Conservation (phyloP, 30 jellyfish, hydroid and myxozoan species). For the Aurelia aurita region DNA sequence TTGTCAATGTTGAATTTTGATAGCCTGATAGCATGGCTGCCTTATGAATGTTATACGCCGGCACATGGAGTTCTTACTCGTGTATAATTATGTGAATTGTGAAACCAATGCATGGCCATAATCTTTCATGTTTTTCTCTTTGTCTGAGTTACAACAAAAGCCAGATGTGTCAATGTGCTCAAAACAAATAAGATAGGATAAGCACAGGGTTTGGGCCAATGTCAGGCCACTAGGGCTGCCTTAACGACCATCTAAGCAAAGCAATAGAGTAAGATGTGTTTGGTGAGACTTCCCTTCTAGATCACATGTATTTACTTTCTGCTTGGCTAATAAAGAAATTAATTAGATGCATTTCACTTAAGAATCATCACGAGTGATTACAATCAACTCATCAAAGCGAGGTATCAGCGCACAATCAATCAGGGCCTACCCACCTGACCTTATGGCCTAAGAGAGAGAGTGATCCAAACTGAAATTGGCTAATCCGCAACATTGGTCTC, state of each 20-base stretch:
- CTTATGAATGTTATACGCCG: slow-evolving; percentile 68
- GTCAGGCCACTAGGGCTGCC: slow-evolving; percentile 55
- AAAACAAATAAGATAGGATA: slow-evolving; percentile 66
- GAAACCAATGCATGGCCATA: slow-evolving; percentile 77
- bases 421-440: not conserved
- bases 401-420: not conserved
- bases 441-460: not conserved
- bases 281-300: slow-evolving; percentile 37
- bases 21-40: slow-evolving; percentile 52
- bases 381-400: not conserved
- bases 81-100: slow-evolving; percentile 51
- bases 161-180: slow-evolving; percentile 92
- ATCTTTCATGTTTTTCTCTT: slow-evolving; percentile 69
- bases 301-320: slow-evolving; percentile 36
- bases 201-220: slow-evolving; percentile 61
- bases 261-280: slow-evolving; percentile 34
- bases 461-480: too few species aligned
- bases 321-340: slow-evolving; percentile 1
- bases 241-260: slow-evolving; percentile 45
- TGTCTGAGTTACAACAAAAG: slow-evolving; percentile 85
- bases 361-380: not conserved
- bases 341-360: not conserved
- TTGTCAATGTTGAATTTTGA: slow-evolving; percentile 43
- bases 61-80: slow-evolving; percentile 77
- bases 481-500: too few species aligned